phyloP scores from a whole-genome alignment of 2,888 invertebrate genomes.

The Thysanoteuthis rhombus region DNA sequence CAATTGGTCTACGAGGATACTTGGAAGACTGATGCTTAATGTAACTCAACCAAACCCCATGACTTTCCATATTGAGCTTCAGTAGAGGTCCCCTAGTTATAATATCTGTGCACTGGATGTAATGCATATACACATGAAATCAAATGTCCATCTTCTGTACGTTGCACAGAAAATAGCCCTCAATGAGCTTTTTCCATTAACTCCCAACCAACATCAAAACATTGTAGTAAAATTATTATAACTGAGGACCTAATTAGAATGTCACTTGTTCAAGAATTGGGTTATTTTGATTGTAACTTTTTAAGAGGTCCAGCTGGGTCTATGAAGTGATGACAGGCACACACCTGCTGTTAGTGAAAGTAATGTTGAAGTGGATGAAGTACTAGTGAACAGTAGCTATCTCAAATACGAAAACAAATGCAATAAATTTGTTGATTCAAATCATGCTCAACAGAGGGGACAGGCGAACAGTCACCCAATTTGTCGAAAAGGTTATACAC shows the following conservation, averaged over 20 bases:
- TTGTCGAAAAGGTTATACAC: neutral
- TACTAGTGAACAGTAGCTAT: neutral
- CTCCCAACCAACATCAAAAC: neutral
- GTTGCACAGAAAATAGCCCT: neutral
- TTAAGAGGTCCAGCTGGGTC: neutral
- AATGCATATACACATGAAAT: too few species aligned
- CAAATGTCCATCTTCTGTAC: too few species aligned
- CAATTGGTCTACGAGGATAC: too few species aligned
- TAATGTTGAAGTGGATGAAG: neutral
- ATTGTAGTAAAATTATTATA: neutral
- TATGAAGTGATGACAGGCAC: neutral
- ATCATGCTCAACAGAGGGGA: neutral
- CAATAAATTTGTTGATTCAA: neutral
- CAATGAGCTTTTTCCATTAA: neutral
- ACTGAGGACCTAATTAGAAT: neutral
- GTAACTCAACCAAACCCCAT: too few species aligned
- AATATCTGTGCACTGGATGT: too few species aligned
- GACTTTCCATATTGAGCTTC: too few species aligned
- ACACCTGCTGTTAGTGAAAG: neutral
- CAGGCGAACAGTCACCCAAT: neutral
- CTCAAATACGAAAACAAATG: neutral
- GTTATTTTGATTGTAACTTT: neutral
- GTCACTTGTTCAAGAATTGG: neutral
- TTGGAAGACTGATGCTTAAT: too few species aligned
- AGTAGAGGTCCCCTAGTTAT: too few species aligned